phyloP scores from a whole-genome alignment of 2,797 vertebrate species.

The Urophycis tenuis region DNA sequence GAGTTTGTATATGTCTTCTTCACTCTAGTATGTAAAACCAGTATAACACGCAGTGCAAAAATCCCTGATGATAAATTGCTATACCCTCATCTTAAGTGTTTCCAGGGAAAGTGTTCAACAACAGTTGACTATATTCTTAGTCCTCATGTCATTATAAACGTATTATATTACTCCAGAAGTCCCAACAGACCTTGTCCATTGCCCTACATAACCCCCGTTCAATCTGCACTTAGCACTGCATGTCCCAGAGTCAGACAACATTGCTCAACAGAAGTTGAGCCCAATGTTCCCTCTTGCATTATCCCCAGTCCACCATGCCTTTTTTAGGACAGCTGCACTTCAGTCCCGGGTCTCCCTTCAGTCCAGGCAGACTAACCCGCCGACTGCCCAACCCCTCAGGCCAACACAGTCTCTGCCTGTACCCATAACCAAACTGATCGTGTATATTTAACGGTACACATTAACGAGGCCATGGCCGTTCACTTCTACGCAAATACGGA shows the following conservation, averaged over 20 bases:
- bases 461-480: neutral
- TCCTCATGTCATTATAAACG: neutral
- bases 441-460: neutral
- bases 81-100: too few species aligned
- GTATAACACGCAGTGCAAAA: too few species aligned
- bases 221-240: neutral
- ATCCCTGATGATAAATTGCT: too few species aligned
- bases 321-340: neutral
- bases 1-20: too few species aligned
- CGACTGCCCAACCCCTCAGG: neutral
- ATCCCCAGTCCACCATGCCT: neutral
- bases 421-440: neutral
- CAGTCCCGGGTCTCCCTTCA: neutral
- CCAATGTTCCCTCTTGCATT: neutral
- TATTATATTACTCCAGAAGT: neutral
- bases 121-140: neutral
- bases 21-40: too few species aligned
- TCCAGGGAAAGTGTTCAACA: too few species aligned
- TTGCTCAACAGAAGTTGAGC: neutral
- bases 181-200: neutral
- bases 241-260: neutral
- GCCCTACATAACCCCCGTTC: neutral
- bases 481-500: neutral
- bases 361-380: too few species aligned
- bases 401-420: neutral